phyloP scores from a whole-genome alignment of 2,888 invertebrate species.

The Drosophila differens region DNA sequence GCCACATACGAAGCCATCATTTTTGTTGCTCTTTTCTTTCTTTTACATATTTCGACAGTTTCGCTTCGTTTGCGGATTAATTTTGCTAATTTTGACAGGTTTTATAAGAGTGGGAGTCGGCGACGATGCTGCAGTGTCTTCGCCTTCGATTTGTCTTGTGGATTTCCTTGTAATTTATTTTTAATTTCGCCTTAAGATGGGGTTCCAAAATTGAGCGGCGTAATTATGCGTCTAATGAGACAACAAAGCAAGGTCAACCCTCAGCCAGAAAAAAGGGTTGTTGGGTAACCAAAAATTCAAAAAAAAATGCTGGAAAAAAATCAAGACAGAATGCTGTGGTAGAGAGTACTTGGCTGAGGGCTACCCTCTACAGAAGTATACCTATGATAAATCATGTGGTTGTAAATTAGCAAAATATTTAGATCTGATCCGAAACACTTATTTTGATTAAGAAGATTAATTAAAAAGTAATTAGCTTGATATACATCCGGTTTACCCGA shows the following conservation, averaged over 20 bases:
- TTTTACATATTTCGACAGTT: slow-evolving; percentile 62
- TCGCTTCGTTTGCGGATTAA: slow-evolving; percentile 72
- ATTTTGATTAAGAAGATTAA: background rate
- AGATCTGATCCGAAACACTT: background rate
- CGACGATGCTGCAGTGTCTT: background rate
- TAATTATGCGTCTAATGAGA: slow-evolving; percentile 79
- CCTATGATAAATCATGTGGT: too few relatives aligned
- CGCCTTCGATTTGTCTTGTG: slow-evolving; percentile 65
- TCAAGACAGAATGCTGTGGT: background rate
- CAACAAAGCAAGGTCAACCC: slow-evolving; percentile 69
- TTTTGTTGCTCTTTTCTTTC: slow-evolving; percentile 28
- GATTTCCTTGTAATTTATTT: slow-evolving; percentile 75
- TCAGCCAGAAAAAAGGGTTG: slow-evolving; percentile 22
- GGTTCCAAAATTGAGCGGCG: slow-evolving; percentile 52
- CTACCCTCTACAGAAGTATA: slow-evolving; percentile 2
- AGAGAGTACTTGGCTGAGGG: background rate
- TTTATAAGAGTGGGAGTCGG: slow-evolving; percentile 12
- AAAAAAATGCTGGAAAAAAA: background rate
- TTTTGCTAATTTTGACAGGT: slow-evolving; percentile 77
- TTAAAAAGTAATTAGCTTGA: background rate
- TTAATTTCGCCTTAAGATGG: slow-evolving; percentile 68
- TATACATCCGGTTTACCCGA: background rate
- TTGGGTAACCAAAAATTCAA: slow-evolving; percentile 32
- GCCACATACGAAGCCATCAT: slow-evolving; percentile 63
- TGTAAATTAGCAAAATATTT: background rate